Base-by-base conservation (phyloP, 2,113 vertebrate species). In the Desmodus rotundus region DNA sequence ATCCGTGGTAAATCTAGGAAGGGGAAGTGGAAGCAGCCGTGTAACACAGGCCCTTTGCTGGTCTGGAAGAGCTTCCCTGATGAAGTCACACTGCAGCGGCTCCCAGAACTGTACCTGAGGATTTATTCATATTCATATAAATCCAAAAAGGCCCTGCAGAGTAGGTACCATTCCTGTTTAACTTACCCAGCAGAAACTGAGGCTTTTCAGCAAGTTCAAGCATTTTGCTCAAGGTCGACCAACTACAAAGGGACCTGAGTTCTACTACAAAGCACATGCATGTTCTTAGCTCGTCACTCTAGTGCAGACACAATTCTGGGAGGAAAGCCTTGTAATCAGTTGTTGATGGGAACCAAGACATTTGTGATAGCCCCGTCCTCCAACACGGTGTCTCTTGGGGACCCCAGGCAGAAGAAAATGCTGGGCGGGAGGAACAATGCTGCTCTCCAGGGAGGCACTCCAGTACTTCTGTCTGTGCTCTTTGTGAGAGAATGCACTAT, bases 11-110 rank as follows among this genome's bases (percentile, higher is more conserved):
- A 33, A 50, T 7, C 12, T 28, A 8, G 16, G 45, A 47, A 65
- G 15, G 5, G 17, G 17, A 41, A 31, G 24, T 24, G 15, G 26
- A 72, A 31, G 54, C 8, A 0, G 0, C 0, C 0, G 15, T 36
- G 31, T 20, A 17, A 28, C 9, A 10, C 6, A 43, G 76, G 19
- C 12, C 45, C 38, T 2, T 28, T 17, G 1, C 41, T 70, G 41
- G 26, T 61, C 47, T 61, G 12, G 15, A 31, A 84, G 47, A 33
- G 6, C 7, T 36, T 85, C 28, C 70, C 33, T 36, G 47, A 41
- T 20, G 8, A 68, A 83, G 36, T 52, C 50, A 31, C 33, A 50
- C 0, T 22, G 28, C n/a, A n/a, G 50, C 6, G 52, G 5, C 28
- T 43, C 38, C 3, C 31, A 76, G 73, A 17, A 10, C 26, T 2